A percentile compares a stretch with the other conserved stretches of the same genome.
These are phyloP conservation scores for Chelonia mydas DNA, from an alignment of 2,797 vertebrate genomes.

Conservation along the genomic window DNA sequence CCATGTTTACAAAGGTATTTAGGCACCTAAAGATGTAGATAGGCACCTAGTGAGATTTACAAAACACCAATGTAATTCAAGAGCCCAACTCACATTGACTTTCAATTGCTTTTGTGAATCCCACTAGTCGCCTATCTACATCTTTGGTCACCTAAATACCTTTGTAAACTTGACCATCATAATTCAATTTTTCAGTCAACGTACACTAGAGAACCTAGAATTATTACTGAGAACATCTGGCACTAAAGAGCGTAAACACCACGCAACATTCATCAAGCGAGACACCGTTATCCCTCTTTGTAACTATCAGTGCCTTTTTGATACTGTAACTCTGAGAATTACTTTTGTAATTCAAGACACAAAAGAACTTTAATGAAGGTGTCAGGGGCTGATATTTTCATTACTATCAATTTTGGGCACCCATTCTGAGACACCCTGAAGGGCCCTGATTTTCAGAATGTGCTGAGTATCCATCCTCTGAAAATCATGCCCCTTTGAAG, in stretches of 20 bases:
- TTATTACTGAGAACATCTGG: not conserved
- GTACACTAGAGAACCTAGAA: not conserved
- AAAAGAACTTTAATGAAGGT: not conserved
- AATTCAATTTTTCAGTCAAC: not conserved
- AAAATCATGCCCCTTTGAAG: not conserved
- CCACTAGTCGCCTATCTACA: not conserved
- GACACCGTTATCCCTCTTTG: fast-evolving
- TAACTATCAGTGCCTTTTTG: not conserved
- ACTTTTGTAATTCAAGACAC: not conserved
- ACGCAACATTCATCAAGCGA: not conserved
- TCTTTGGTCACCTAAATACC: not conserved
- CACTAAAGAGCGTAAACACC: not conserved
- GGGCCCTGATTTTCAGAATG: not conserved
- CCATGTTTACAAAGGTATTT: not conserved
- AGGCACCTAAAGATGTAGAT: not conserved
- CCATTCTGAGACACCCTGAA: too few relatives aligned
- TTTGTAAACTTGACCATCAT: not conserved
- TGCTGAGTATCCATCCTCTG: not conserved
- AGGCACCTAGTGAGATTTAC: not conserved
- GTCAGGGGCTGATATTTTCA: not conserved
- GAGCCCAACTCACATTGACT: not conserved
- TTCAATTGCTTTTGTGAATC: not conserved
- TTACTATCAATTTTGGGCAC: not conserved
- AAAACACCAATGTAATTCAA: fast-evolving
- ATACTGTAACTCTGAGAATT: fast-evolving